Evolutionary conservation across 2,888 invertebrate genomes (phyloP), one percentile per base, ranked within the genome.

Genomic region (Autographa gamma): DNA sequence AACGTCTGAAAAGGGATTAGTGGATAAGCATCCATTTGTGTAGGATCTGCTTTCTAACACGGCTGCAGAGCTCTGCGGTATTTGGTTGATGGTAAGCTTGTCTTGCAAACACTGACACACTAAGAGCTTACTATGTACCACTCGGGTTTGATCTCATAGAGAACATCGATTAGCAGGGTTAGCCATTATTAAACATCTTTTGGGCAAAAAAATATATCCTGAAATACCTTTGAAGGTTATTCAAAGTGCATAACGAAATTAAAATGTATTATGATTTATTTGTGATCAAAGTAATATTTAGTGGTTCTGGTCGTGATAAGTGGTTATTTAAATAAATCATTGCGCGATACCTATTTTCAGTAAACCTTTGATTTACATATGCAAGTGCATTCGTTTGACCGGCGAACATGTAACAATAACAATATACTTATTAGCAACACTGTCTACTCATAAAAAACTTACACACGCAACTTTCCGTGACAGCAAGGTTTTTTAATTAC

Each of bases 401-500:
- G 41, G 60, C 66, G 77, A 73, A 71, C 69, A n/a, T 67, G 65
- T 69, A 65, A 67, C 59, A 68, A 64, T 69, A 66, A 65, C 54
- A 66, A 64, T 69, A 58, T 48, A 72, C 60, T 63, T 71, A 76
- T 66, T 71, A 80, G 73, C 56, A 60, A 67, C 61, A 63, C 64
- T 76, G 64, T 78, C 79, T 71, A 78, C 70, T 71, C 79, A 68
- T 74, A 71, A 76, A 80, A 81, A 80, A 69, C 62, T 19, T 60
- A 58, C 73, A 66, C 89, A 90, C 88, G 90, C 89, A 64, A 89
- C 61, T 72, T 88, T 64, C 77, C 90, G 89, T 90, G 90, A 81
- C 83, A 74, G 73, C 67, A 64, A 71, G 66, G n/a, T 84, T 77
- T 82, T 86, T 85, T 86, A 88, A 88, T 88, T 86, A 86, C 72